A percentile compares a stretch with the other conserved stretches of the same genome.
These are phyloP conservation scores for Oligia strigilis DNA, from an alignment of 2,888 invertebrate genomes.

Conservation along the genomic window DNA sequence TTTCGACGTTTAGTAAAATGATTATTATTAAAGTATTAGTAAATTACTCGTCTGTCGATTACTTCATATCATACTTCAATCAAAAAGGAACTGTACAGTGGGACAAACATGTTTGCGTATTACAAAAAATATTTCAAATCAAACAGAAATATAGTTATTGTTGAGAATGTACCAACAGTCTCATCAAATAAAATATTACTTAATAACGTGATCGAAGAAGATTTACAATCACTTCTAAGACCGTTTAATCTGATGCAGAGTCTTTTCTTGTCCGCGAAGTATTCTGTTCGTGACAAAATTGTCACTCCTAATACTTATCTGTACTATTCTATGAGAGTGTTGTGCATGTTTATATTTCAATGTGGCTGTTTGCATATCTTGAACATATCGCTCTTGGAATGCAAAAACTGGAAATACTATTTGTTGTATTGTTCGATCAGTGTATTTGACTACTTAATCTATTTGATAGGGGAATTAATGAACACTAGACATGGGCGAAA, in stretches of 20 bases:
- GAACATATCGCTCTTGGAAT: background rate
- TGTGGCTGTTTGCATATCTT: background rate
- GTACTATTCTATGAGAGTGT: slow-evolving; percentile 9
- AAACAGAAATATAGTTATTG: background rate
- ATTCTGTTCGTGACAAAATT: slow-evolving; percentile 20
- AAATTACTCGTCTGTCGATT: too few relatives aligned
- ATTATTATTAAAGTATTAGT: too few relatives aligned
- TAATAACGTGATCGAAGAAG: slow-evolving; percentile 15
- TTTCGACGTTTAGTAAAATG: too few relatives aligned
- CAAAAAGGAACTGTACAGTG: too few relatives aligned
- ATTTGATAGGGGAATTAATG: slow-evolving; percentile 2
- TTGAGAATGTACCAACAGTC: background rate
- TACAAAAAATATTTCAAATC: background rate
- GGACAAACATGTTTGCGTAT: background rate
- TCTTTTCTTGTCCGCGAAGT: slow-evolving; percentile 31
- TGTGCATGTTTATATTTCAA: slow-evolving; percentile 5
- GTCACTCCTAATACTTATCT: slow-evolving; percentile 11
- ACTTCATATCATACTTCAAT: too few relatives aligned
- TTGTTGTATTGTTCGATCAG: background rate
- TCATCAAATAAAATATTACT: background rate
- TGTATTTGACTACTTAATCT: background rate
- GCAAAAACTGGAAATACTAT: background rate
- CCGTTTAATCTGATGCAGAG: slow-evolving; percentile 36
- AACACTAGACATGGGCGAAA: too few relatives aligned
- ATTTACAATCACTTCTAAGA: slow-evolving; percentile 30